Evolutionary conservation across 2,113 vertebrate genomes (phyloP).

Genomic region (Microtus ochrogaster): DNA sequence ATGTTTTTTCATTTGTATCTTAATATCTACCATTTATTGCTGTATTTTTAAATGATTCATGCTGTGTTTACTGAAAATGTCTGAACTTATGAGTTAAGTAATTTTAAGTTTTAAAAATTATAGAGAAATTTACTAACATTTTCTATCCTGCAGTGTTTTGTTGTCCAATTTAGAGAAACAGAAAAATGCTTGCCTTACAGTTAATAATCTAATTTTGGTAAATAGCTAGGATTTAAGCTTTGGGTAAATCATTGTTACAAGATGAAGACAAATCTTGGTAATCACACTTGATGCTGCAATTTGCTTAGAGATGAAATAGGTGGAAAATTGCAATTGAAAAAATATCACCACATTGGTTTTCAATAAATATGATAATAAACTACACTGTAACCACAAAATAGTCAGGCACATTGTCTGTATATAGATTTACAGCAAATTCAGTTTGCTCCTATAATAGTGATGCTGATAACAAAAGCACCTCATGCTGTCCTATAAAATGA

Average conservation of each 20-base stretch:
- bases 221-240: background rate
- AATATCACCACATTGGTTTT: conserved; percentile 22
- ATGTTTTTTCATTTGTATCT: background rate
- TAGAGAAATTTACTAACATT: background rate
- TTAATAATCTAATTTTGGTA: conserved; percentile 47
- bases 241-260: conserved; percentile 21
- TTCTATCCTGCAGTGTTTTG: background rate
- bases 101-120: background rate
- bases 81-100: background rate
- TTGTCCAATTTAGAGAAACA: conserved; percentile 5
- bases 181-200: background rate
- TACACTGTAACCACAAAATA: conserved; percentile 16
- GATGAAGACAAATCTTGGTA: conserved; percentile 30
- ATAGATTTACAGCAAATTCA: conserved; percentile 28
- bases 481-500: conserved; percentile 32
- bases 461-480: background rate
- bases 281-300: conserved; percentile 39
- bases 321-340: conserved; percentile 56
- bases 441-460: conserved; percentile 16
- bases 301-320: conserved; percentile 29
- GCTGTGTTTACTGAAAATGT: background rate
- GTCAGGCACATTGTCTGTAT: conserved; percentile 17
- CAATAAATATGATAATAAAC: conserved; percentile 47
- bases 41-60: background rate
- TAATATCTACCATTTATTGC: background rate